Percentiles rank a stretch among this genome's conserved stretches.
Conservation (phyloP, 2,113 vertebrate species). For the Chaetops frenatus region DNA sequence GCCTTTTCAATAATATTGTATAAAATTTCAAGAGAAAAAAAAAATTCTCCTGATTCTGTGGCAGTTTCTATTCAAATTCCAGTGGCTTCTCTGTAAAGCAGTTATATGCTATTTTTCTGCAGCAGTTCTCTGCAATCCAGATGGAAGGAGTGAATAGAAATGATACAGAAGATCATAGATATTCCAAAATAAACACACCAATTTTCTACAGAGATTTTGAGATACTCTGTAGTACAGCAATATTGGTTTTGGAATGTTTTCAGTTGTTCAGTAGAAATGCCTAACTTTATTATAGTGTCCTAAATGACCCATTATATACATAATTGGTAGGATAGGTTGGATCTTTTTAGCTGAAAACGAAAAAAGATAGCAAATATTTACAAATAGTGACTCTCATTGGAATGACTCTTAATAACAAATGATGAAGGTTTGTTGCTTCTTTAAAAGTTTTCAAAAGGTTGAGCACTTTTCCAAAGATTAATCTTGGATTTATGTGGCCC, state of each 20-base stretch:
- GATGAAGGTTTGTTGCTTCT: not conserved
- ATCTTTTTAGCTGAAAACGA: not conserved
- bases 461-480: not conserved
- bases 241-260: not conserved
- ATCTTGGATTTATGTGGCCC: not conserved
- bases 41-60: not conserved
- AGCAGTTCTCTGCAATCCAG: constrained; percentile 1
- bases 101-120: constrained; percentile 15
- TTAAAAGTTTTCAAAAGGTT: not conserved
- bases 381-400: not conserved
- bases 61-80: not conserved
- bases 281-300: not conserved
- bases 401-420: not conserved
- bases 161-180: not conserved
- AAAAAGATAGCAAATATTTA: not conserved
- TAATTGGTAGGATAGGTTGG: not conserved
- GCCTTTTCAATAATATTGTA: not conserved
- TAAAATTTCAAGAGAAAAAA: constrained; percentile 2
- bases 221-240: not conserved
- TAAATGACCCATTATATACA: not conserved
- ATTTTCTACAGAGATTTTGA: constrained; percentile 35
- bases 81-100: not conserved
- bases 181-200: constrained; percentile 15
- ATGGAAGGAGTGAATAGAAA: constrained; percentile 8
- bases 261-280: not conserved